These are phyloP conservation scores for Bombus difficillimus DNA, from an alignment of 1,140 invertebrate genomes.

Conservation along the genomic window DNA sequence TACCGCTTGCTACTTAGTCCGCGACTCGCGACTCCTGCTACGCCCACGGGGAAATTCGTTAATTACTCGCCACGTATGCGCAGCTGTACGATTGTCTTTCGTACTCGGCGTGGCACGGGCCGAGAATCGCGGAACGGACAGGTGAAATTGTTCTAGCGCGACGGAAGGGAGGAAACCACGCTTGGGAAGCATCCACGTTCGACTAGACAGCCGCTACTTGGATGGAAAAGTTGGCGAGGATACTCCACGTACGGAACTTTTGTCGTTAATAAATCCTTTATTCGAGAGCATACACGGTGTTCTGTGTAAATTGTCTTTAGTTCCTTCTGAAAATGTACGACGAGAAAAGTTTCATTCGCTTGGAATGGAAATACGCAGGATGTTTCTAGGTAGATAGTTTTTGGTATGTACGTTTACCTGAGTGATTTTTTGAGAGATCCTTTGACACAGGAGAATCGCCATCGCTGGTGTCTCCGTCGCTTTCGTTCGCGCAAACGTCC, in stretches of 20 bases:
- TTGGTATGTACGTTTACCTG: slow-evolving; percentile 63
- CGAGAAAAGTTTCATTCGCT: neutral
- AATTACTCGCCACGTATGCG: slow-evolving; percentile 32
- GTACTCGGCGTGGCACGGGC: neutral
- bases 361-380: neutral
- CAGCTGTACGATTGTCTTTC: slow-evolving; percentile 25
- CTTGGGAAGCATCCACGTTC: neutral
- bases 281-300: neutral
- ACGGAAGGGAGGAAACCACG: neutral
- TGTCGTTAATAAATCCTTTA: slow-evolving; percentile 5
- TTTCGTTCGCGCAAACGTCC: slow-evolving; percentile 79
- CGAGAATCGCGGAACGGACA: neutral
- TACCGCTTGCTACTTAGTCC: slow-evolving; percentile 35
- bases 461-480: slow-evolving; percentile 79
- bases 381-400: neutral
- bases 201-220: too few relatives aligned
- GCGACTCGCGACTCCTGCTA: slow-evolving; percentile 25
- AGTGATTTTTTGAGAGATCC: slow-evolving; percentile 77
- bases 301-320: neutral
- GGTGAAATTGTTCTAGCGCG: slow-evolving; percentile 23
- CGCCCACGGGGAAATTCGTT: slow-evolving; percentile 53
- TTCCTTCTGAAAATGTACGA: neutral
- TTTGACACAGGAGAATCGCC: slow-evolving; percentile 78
- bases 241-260: neutral
- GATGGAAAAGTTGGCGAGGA: neutral